phyloP scores from a whole-genome alignment of 2,888 invertebrate genomes.

The Allacma fusca region DNA sequence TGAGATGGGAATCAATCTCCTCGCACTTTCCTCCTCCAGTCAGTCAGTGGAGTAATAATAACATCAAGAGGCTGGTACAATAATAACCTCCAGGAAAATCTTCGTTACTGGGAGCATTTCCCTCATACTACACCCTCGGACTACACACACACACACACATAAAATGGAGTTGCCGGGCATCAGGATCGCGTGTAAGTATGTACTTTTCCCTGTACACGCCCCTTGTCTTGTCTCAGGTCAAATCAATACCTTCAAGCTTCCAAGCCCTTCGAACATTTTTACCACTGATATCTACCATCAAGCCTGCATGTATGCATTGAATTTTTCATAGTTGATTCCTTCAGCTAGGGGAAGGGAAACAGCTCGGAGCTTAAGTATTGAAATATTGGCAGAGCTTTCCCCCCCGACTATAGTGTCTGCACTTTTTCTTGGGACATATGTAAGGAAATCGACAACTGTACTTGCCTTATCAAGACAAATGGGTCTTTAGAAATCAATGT shows the following conservation, averaged over 20 bases:
- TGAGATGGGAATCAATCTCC: background rate
- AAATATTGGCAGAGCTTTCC: slow-evolving; percentile 18
- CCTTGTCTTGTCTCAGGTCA: background rate
- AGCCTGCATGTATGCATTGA: background rate
- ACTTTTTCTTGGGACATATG: too few species aligned
- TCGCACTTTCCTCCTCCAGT: background rate
- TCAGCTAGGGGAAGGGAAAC: background rate
- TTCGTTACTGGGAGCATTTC: background rate
- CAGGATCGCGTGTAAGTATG: background rate
- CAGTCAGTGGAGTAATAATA: background rate
- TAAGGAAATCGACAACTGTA: background rate
- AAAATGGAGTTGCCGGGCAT: too few species aligned
- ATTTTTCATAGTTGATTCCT: background rate
- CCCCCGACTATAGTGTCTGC: background rate
- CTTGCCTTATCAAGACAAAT: slow-evolving; percentile 38
- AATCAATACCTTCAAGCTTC: background rate
- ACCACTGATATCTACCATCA: background rate
- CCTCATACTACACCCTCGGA: too few species aligned
- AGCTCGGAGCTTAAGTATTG: slow-evolving; percentile 25
- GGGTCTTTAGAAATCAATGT: slow-evolving; percentile 42
- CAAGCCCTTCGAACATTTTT: background rate
- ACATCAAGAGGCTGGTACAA: slow-evolving; percentile 7
- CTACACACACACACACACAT: too few species aligned
- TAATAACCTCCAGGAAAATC: slow-evolving; percentile 1
- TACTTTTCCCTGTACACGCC: background rate